These are phyloP conservation scores for Epizoanthus ramosus DNA, from an alignment of 92 coral and sea anemone genomes.

Conservation along the genomic window DNA sequence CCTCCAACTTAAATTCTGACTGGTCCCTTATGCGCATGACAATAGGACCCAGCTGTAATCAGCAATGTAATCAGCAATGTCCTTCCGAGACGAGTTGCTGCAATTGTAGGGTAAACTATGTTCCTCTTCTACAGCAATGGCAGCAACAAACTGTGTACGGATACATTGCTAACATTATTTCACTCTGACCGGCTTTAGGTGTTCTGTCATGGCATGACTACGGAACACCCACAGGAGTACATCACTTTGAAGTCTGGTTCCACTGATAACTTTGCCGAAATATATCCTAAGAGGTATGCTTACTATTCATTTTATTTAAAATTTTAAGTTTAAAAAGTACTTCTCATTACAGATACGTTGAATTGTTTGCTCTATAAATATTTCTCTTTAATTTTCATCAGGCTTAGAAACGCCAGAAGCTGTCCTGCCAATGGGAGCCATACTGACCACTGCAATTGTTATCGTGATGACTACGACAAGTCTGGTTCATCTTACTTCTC, in stretches of 20 bases:
- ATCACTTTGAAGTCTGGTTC: constrained; percentile 83
- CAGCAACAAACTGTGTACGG: not conserved
- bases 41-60: no score
- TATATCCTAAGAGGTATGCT: constrained; percentile 85
- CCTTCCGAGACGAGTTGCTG: no score
- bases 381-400: constrained; percentile 24
- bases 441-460: constrained; percentile 78
- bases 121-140: no score
- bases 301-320: no score
- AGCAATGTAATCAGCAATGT: no score
- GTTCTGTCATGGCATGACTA: constrained; percentile 94
- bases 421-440: constrained; percentile 84
- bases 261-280: constrained; percentile 85
- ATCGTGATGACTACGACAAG: constrained; percentile 62
- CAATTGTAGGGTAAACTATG: no score
- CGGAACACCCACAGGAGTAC: constrained; percentile 82
- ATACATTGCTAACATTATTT: not conserved
- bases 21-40: no score
- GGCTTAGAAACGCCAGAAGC: constrained; percentile 70
- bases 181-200: constrained; percentile 57
- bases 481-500: constrained; percentile 93
- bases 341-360: not conserved
- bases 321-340: not conserved
- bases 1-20: no score
- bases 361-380: not conserved